A percentile compares a stretch with the other conserved stretches of the same genome.
Evolutionary conservation across 2,113 vertebrate species (phyloP).

Genomic region (Danionella cerebrum): DNA sequence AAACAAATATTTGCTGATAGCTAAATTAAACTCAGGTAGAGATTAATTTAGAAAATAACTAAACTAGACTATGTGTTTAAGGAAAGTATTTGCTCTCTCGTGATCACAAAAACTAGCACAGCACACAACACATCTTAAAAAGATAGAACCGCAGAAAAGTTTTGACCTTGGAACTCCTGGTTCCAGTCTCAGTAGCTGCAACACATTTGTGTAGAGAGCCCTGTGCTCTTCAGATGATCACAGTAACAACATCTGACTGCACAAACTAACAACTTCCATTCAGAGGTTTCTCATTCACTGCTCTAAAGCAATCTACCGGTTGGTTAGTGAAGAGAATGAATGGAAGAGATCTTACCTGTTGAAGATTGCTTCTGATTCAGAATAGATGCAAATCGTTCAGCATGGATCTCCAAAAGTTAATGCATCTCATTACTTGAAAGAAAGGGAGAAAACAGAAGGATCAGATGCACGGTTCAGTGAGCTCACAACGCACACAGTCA

Average conservation of each 20-base stretch:
- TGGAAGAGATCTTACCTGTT: not conserved
- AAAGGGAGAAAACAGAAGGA: not conserved
- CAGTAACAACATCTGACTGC: not conserved
- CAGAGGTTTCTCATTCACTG: not conserved
- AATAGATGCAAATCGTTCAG: not conserved
- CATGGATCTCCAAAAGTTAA: not conserved
- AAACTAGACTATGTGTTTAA: too few species aligned
- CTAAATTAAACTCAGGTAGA: too few species aligned
- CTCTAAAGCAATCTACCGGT: not conserved
- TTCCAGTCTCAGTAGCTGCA: not conserved
- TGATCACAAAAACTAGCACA: not conserved
- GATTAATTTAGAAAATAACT: too few species aligned
- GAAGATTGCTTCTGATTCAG: not conserved
- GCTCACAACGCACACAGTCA: constrained; percentile 24
- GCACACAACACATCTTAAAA: not conserved
- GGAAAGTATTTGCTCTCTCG: too few species aligned
- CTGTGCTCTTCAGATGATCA: not conserved
- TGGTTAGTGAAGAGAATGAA: not conserved
- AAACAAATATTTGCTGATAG: too few species aligned
- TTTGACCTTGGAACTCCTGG: not conserved
- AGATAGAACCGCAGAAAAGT: not conserved
- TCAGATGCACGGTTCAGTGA: not conserved
- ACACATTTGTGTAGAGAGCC: not conserved
- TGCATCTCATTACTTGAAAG: not conserved
- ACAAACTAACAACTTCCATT: not conserved